Evolutionary conservation across 2,797 vertebrate species (phyloP).

Genomic region (Crocidura indochinensis): DNA sequence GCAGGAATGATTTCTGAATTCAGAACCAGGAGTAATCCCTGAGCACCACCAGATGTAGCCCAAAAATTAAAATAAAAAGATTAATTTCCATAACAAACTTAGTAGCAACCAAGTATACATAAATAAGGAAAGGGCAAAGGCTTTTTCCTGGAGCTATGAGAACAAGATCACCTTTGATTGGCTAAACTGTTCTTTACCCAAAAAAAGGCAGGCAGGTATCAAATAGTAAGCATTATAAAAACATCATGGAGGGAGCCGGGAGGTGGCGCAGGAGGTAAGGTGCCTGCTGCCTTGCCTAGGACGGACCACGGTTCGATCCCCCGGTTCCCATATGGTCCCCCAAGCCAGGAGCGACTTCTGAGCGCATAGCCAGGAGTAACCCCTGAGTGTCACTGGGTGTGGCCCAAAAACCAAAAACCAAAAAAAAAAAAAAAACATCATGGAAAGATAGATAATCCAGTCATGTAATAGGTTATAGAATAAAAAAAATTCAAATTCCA

Average conservation of each 20-base stretch:
- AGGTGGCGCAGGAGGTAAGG: too few species aligned
- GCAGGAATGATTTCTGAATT: too few species aligned
- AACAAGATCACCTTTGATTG: conserved; percentile 13
- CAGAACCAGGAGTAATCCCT: too few species aligned
- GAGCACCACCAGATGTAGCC: too few species aligned
- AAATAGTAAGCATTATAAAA: conserved; percentile 52
- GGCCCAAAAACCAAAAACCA: too few species aligned
- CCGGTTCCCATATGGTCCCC: too few species aligned
- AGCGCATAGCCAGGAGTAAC: too few species aligned
- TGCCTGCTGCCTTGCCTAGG: too few species aligned
- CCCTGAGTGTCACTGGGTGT: too few species aligned
- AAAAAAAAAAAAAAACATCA: conserved; percentile 67
- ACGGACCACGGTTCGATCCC: too few species aligned
- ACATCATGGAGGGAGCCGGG: neutral
- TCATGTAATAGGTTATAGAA: conserved; percentile 16
- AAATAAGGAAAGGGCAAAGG: conserved; percentile 44
- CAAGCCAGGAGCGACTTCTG: too few species aligned
- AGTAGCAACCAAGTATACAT: conserved; percentile 44
- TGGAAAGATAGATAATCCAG: conserved; percentile 38
- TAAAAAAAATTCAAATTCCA: conserved; percentile 54
- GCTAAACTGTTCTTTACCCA: neutral
- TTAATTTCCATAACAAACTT: conserved; percentile 67
- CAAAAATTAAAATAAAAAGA: too few species aligned
- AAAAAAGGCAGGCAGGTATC: conserved; percentile 41
- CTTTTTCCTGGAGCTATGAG: conserved; percentile 9